A percentile compares a stretch with the other conserved stretches of the same genome.
phyloP scores from a whole-genome alignment of 2,113 vertebrate species.

The Antidorcas marsupialis region DNA sequence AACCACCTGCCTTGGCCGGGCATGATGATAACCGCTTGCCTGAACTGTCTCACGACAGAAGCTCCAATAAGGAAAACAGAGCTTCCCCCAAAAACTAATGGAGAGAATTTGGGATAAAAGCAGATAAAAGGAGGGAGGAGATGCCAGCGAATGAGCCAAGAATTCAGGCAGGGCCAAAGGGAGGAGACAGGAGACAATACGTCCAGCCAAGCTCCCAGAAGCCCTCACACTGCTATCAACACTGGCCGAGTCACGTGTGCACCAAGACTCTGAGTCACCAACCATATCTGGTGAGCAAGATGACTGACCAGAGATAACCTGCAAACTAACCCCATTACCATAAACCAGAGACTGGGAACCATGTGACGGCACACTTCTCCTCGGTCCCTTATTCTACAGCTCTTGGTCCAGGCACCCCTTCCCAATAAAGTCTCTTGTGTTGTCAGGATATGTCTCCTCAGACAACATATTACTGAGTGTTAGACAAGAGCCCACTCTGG shows the following conservation, averaged over 20 bases:
- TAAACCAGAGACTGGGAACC: neutral
- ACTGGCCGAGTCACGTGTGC: accelerated
- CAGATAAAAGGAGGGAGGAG: neutral
- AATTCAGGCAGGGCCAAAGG: neutral
- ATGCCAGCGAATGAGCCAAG: neutral
- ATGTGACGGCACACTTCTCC: neutral
- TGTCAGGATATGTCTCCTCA: neutral
- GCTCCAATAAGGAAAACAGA: neutral
- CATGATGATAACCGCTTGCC: neutral
- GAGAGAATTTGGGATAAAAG: neutral
- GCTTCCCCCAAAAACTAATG: neutral
- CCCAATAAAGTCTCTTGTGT: neutral
- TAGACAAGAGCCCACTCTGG: neutral
- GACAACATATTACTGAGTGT: neutral
- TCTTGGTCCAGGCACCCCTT: neutral
- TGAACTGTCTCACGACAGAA: neutral
- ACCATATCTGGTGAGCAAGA: neutral
- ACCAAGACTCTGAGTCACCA: neutral
- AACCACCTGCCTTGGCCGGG: neutral
- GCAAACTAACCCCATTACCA: neutral
- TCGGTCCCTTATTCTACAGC: neutral
- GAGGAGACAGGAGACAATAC: neutral
- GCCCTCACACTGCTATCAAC: neutral
- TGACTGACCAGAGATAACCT: neutral
- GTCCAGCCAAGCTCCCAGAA: neutral